Conservation (phyloP, 2,113 vertebrate genomes). For the Fulica atra region DNA sequence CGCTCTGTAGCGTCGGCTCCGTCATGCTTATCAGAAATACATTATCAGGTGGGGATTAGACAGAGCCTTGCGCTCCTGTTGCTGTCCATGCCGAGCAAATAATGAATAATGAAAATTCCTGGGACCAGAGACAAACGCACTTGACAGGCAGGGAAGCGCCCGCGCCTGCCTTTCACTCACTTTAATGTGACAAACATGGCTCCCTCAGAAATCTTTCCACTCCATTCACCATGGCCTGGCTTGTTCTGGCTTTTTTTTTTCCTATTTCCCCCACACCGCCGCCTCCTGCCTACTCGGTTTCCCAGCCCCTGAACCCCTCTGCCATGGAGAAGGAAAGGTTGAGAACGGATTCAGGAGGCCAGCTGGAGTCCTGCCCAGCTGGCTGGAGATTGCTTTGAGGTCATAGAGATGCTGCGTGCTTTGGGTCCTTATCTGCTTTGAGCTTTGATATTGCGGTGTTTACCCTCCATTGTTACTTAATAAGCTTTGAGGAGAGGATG, state of each 20-base stretch:
- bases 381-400: accelerated
- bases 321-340: not conserved
- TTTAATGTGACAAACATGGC: conserved; percentile 50
- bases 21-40: conserved; percentile 79
- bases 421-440: not conserved
- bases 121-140: conserved; percentile 64
- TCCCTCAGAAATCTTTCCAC: conserved; percentile 44
- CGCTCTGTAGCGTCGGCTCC: conserved; percentile 33
- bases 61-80: conserved; percentile 24
- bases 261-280: accelerated
- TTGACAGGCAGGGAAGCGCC: conserved; percentile 60
- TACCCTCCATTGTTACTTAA: not conserved
- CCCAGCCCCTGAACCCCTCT: not conserved
- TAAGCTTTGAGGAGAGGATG: not conserved
- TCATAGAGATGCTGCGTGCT: not conserved
- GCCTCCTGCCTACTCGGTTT: not conserved
- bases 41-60: conserved; percentile 78
- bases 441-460: not conserved
- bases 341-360: not conserved
- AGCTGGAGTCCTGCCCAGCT: not conserved
- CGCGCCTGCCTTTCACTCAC: conserved; percentile 52
- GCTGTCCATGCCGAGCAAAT: conserved; percentile 31
- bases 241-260: not conserved
- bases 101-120: conserved; percentile 78
- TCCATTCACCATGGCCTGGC: not conserved